Base-by-base conservation (phyloP, 1,140 invertebrate genomes). In the Gyrodactylus salaris region DNA sequence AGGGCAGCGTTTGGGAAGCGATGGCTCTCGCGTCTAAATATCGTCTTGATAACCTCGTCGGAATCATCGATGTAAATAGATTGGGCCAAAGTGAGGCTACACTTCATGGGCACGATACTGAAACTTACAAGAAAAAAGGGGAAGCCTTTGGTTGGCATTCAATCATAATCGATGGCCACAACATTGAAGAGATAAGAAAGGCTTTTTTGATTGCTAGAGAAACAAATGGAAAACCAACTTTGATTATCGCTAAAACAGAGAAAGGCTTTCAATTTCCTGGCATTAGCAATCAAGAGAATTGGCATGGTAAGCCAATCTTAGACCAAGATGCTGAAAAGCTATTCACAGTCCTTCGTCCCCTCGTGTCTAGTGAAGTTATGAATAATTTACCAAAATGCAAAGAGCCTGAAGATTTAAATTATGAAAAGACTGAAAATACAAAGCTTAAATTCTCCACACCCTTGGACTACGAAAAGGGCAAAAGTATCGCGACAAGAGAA, bases 1-100 rank as follows among this genome's bases (percentile, higher is more conserved):
- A 99, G 83, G 95, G 95, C 75, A 93, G 91, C 20, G 86, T 98
- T 75, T 99, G 94, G 94, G 94, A 99, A 83, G 92, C 92, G 0
- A 82, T 97, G 68, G 76, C 91, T 77, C 98, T 98, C 82, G 88
- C 91, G 68, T 87, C 88, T 70, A 84, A 87, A 78, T 97, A 99
- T 81, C 89, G 93, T 74, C 84, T 99, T 26, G 91, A 97, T 80
- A 99, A 98, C 83, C 83, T 99, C 1, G 89, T 90, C 71, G 89
- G 90, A 21, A 90, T 98, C 77, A 89, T 98, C 78, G 95, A 99
- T 79, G 85, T 97, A 20, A 99, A 99, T 81, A 85, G 94, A 71
- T 84, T 99, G 26, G 95, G 95, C 22, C 94, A 99, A 82, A 94
- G 89, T 74, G 89, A 95, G 78, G 85, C 89, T 1, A 95, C 95